phyloP scores from a whole-genome alignment of 2,888 invertebrate genomes.

The Willowsia nigromaculata region DNA sequence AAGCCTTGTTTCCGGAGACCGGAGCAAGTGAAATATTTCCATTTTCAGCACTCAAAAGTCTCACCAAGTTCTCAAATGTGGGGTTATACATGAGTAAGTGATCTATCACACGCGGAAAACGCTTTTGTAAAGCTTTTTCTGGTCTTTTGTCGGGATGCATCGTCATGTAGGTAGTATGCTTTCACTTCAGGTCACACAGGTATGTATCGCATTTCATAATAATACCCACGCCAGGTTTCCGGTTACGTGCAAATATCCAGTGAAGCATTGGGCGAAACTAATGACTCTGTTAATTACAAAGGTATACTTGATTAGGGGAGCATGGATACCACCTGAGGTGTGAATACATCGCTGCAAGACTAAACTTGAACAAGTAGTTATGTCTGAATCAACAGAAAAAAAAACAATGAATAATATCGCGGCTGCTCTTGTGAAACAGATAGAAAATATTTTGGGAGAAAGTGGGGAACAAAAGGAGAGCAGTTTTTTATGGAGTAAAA shows the following conservation, averaged over 20 bases:
- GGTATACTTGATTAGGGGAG: constrained; percentile 36
- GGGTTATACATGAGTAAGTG: neutral
- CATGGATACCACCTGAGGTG: constrained; percentile 44
- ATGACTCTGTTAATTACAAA: constrained; percentile 63
- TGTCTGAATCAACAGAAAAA: constrained; percentile 16
- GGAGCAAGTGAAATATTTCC: neutral
- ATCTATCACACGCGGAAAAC: neutral
- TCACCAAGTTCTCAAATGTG: neutral
- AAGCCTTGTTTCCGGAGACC: neutral
- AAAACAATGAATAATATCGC: neutral
- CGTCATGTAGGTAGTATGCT: too few relatives aligned
- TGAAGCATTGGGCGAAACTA: constrained; percentile 30
- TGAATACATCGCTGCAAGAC: neutral
- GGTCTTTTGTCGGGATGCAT: neutral
- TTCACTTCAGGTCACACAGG: too few relatives aligned
- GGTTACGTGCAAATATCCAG: constrained; percentile 53
- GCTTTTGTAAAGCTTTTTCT: too few relatives aligned
- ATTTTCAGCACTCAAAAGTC: neutral
- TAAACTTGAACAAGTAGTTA: neutral
- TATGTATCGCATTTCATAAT: neutral
- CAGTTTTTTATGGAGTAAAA: too few relatives aligned
- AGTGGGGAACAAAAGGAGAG: neutral
- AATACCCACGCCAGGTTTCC: constrained; percentile 33
- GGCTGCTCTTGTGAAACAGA: neutral
- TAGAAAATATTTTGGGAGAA: neutral